These are phyloP conservation scores for Cavia aperea DNA, from an alignment of 2,113 vertebrate genomes.

Conservation along the genomic window DNA sequence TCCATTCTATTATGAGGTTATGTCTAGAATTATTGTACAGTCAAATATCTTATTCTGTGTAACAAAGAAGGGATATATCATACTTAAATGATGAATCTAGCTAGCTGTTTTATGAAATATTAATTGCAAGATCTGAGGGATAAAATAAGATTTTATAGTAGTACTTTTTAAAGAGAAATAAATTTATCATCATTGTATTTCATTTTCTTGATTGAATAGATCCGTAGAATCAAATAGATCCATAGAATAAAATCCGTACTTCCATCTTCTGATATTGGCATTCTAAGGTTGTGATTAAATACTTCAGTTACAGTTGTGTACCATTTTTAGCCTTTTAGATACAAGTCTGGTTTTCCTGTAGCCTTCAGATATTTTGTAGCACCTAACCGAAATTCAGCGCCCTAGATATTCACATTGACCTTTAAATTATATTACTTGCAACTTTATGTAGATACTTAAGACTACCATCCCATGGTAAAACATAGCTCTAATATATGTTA, in stretches of 20 bases:
- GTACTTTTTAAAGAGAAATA: slow-evolving; percentile 6
- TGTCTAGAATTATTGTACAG: not conserved
- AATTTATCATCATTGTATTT: slow-evolving; percentile 25
- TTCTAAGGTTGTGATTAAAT: slow-evolving; percentile 2
- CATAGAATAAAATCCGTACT: slow-evolving; percentile 13
- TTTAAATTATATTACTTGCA: slow-evolving; percentile 22
- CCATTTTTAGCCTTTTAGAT: slow-evolving; percentile 18
- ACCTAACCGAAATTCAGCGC: not conserved
- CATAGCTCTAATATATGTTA: not conserved
- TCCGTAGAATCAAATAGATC: slow-evolving; percentile 28
- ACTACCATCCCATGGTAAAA: not conserved
- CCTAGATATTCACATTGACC: not conserved
- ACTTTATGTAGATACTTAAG: slow-evolving; percentile 20
- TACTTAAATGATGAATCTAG: not conserved
- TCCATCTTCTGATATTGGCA: not conserved
- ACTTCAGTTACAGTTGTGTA: not conserved
- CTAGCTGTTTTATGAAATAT: slow-evolving; percentile 31
- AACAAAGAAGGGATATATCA: not conserved
- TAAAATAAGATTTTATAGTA: slow-evolving; percentile 8
- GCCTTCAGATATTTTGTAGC: slow-evolving; percentile 16
- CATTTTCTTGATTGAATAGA: slow-evolving; percentile 38
- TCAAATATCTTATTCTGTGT: not conserved
- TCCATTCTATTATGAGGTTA: not conserved
- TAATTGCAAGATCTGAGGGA: slow-evolving; percentile 33
- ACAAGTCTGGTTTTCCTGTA: not conserved